Conservation (phyloP, 2,888 invertebrate genomes). For the Coleophora deauratella region DNA sequence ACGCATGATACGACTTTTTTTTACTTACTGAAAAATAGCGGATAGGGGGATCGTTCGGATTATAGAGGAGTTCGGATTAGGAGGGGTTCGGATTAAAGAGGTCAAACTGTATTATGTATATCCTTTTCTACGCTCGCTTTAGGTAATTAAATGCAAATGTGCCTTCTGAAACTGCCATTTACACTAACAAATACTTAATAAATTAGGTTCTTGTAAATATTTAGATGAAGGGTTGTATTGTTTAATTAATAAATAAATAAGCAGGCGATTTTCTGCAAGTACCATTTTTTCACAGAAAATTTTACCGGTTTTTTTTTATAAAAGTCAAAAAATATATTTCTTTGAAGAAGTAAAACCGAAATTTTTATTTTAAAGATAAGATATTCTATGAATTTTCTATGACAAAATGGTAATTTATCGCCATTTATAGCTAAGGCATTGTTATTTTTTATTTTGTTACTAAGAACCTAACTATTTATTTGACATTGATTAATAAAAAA, state of each 20-base stretch:
- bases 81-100: no score
- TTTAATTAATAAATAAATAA: conserved; percentile 17
- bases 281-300: conserved; percentile 46
- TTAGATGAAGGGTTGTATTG: conserved; percentile 23
- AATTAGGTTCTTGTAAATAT: conserved; percentile 44
- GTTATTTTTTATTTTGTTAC: conserved; percentile 37
- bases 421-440: conserved; percentile 36
- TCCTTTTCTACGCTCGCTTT: no score
- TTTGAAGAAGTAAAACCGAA: no score
- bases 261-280: background rate
- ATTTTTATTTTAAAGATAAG: no score
- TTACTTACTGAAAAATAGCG: no score
- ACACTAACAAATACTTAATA: conserved; percentile 38
- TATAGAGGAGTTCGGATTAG: no score
- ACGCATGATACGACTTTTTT: no score
- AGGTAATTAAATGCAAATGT: conserved; percentile 23
- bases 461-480: conserved; percentile 31
- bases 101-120: no score
- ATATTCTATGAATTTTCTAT: no score
- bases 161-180: conserved; percentile 68
- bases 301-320: conserved; percentile 1
- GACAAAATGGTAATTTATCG: no score
- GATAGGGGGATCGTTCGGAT: no score
- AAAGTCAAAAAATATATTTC: no score
- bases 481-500: conserved; percentile 38